Evolutionary conservation across 2,113 vertebrate species (phyloP).

Genomic region (Trematomus loennbergii): DNA sequence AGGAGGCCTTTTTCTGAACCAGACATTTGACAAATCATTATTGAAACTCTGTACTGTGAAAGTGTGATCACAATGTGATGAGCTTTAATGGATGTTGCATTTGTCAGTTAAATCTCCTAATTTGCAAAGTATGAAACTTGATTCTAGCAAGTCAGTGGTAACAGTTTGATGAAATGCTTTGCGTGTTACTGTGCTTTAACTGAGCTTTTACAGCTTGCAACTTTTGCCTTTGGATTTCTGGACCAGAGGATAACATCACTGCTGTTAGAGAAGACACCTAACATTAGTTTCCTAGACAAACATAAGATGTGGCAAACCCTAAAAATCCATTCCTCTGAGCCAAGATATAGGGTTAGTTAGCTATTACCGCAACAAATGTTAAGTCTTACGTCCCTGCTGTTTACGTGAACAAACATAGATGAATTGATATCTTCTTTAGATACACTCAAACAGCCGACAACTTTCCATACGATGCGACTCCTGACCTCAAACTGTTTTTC

Average conservation of each 20-base stretch:
- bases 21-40: neutral
- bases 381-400: neutral
- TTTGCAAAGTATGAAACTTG: neutral
- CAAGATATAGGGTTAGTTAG: neutral
- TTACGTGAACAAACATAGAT: no score
- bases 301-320: neutral
- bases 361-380: no score
- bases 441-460: no score
- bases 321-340: neutral
- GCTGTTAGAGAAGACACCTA: neutral
- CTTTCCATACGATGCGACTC: neutral
- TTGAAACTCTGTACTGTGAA: neutral
- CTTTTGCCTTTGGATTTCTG: neutral
- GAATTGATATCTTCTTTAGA: no score
- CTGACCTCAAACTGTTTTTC: constrained; percentile 34
- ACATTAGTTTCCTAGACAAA: neutral
- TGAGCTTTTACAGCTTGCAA: neutral
- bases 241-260: neutral
- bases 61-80: neutral
- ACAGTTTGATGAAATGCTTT: neutral
- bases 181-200: neutral
- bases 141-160: neutral
- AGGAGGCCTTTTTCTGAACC: constrained; percentile 3
- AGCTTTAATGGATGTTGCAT: neutral
- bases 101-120: neutral